A percentile compares a stretch with the other conserved stretches of the same genome.
These are phyloP conservation scores for Ophion slaviceki DNA, from an alignment of 2,888 invertebrate genomes.

Conservation along the genomic window DNA sequence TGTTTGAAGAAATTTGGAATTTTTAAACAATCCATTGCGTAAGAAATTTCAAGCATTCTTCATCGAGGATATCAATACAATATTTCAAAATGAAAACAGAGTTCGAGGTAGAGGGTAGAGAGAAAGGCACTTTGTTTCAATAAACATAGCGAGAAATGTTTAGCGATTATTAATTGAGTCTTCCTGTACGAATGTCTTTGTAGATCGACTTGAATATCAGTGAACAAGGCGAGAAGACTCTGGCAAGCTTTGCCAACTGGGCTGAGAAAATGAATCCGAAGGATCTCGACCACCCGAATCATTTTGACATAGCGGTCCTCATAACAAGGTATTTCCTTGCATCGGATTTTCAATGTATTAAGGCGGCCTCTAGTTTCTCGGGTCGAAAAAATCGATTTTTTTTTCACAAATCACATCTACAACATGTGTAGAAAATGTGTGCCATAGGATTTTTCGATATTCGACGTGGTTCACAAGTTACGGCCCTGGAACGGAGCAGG, in stretches of 20 bases:
- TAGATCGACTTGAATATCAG: constrained; percentile 84
- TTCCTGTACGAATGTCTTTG: constrained; percentile 5
- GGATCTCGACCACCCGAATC: constrained; percentile 91
- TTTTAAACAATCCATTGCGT: too few relatives aligned
- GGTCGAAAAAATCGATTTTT: too few relatives aligned
- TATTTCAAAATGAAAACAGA: neutral
- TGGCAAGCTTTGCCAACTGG: constrained; percentile 88
- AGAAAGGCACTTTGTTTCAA: neutral
- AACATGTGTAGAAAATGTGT: too few relatives aligned
- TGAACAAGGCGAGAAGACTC: constrained; percentile 85
- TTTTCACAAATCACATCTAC: too few relatives aligned
- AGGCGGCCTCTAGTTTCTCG: too few relatives aligned
- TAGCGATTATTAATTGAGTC: neutral
- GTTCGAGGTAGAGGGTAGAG: neutral
- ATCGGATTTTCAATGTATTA: neutral
- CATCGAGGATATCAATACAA: too few relatives aligned
- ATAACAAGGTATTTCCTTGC: constrained; percentile 87
- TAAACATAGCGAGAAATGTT: neutral
- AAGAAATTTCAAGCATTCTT: too few relatives aligned
- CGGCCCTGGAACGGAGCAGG: too few relatives aligned
- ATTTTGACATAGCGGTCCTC: constrained; percentile 94
- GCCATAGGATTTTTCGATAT: too few relatives aligned
- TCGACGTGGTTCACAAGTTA: too few relatives aligned
- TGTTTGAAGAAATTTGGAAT: neutral
- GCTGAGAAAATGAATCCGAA: constrained; percentile 88